Evolutionary conservation across 2,113 vertebrate species (phyloP), one percentile per base, ranked within the genome.

Genomic region (Glaucidium brasilianum): DNA sequence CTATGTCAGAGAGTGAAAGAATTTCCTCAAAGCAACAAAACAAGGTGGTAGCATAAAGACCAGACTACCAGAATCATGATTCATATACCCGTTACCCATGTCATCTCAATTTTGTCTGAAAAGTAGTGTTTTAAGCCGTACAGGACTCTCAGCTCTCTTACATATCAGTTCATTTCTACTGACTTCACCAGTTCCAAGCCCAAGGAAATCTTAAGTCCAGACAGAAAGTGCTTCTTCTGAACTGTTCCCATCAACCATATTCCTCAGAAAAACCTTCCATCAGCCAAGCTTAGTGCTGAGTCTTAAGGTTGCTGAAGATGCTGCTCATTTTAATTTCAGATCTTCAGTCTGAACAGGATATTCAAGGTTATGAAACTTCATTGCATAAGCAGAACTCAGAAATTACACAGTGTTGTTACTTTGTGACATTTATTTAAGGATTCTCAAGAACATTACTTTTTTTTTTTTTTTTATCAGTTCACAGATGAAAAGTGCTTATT

Each of bases 301-400:
- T 74, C 58, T 87, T 87, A 43, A 81, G 16, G 43, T 79, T 97
- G 10, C 39, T 39, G 55, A 90, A 88, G 41, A 81, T 88, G 55
- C 18, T 88, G n/a, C 56, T 94, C 49, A 47, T 85, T 94, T 94
- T 96, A 86, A 95, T 95, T 96, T 97, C 93, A 92, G 39, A 88
- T 95, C 58, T 85, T 92, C 72, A 77, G 16, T 86, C 89, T 96
- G 79, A 84, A 67, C 55, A 93, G 52, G 50, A 30, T 74, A 90
- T 95, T 96, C 86, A 94, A 96, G 80, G 90, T 90, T 95, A 96
- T 60, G 72, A 85, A 93, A 37, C 87, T 96, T 92, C 55, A 60
- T 71, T 92, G 75, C 77, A 92, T 81, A 95, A 96, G 43, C 76
- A 94, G 84, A 94, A 95, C 41, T 80, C 81, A 94, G 37, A 95